Evolutionary conservation across 1,140 invertebrate species (phyloP), one percentile per base, ranked within the genome.

Genomic region (Amyelois transitella): DNA sequence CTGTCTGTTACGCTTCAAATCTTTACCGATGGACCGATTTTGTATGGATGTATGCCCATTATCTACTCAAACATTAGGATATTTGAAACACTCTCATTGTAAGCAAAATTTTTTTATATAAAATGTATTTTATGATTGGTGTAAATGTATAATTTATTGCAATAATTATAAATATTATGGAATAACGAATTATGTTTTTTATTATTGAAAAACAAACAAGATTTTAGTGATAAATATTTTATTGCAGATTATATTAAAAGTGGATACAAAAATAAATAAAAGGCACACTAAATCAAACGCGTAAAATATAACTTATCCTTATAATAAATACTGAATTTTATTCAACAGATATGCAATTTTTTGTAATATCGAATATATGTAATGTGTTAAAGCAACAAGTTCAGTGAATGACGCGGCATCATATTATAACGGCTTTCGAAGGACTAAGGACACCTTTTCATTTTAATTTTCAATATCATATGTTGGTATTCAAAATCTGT

Each of bases 231-330:
- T 70, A 79, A 75, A 76, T 77, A 66, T 74, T 57, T 81, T 81
- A 81, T 79, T 81, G 58, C 32, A 58, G 65, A 65, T 62, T 47
- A 66, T 69, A 62, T 60, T n/a, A n/a, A n/a, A n/a, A n/a, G n/a
- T 58, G 66, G 66, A 69, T 83, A 80, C 75, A 83, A 78, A 79
- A 80, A 77, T 79, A 81, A 81, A 77, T 80, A 73, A 53, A 71
- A 67, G 12, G 7, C 25, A 3, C n/a, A 14, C 12, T 38, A 38
- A 38, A 38, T 38, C n/a, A 38, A 14, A 38, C 17, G 25, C 25
- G 25, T 28, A 28, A 28, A 28, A 38, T 38, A 14, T 38, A 49
- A 55, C 32, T 50, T 60, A 59, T 53, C 47, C 58, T 54, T 51
- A 65, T 28, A 61, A 54, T 62, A 51, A 52, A 57, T 50, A 49